Conservation (phyloP, 2,113 vertebrate species). For the Lutjanus erythropterus region DNA sequence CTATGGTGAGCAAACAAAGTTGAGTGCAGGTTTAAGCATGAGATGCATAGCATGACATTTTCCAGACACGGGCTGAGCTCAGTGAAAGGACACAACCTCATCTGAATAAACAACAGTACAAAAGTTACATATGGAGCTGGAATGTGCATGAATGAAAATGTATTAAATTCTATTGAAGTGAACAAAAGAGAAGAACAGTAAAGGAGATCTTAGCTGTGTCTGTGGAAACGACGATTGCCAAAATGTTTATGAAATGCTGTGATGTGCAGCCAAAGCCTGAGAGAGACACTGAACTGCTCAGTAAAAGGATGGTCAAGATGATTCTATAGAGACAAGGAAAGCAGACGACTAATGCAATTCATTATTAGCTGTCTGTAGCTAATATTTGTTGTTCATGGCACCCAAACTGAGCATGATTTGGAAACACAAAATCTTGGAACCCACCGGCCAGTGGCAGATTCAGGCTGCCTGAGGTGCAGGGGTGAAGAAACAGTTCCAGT, state of each 20-base stretch:
- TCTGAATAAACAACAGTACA: constrained; percentile 37
- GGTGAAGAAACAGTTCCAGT: no score
- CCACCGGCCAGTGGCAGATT: no score
- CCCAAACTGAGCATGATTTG: neutral
- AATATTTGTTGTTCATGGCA: neutral
- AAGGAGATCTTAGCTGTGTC: neutral
- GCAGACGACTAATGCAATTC: no score
- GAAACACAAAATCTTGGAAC: no score
- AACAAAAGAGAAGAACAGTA: neutral
- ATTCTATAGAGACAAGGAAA: no score
- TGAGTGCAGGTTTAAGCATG: neutral
- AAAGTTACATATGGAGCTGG: constrained; percentile 23
- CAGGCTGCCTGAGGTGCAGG: no score
- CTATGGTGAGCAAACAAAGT: neutral
- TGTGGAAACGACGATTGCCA: neutral
- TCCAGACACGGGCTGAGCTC: constrained; percentile 35
- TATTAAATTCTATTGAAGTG: neutral
- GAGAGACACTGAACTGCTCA: neutral
- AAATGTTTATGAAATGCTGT: neutral
- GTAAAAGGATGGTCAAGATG: no score
- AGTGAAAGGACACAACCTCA: constrained; percentile 9
- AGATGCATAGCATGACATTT: constrained; percentile 14
- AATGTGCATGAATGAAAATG: constrained; percentile 2
- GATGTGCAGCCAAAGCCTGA: neutral
- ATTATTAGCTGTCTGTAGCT: neutral